A percentile compares a stretch with the other conserved stretches of the same genome.
Conservation (phyloP, 2,888 invertebrate genomes). For the Morpho deidamia region DNA sequence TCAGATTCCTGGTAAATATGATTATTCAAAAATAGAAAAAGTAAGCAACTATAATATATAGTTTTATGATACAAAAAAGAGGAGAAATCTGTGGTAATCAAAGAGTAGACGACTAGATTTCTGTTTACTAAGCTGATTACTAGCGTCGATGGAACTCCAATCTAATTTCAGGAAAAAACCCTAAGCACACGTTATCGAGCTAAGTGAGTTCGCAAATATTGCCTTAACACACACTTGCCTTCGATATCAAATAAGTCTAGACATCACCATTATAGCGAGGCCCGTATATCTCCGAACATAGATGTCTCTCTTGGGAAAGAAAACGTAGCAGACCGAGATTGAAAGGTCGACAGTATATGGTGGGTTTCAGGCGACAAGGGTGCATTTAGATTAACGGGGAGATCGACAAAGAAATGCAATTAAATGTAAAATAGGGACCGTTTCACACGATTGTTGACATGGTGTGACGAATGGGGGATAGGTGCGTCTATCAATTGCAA, state of each 20-base stretch:
- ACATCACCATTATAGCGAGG: conserved; percentile 38
- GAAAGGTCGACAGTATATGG: conserved; percentile 36
- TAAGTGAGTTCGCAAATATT: conserved; percentile 66
- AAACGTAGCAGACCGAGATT: conserved; percentile 14
- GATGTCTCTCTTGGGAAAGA: background rate
- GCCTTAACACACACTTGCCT: conserved; percentile 57
- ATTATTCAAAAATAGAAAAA: no score
- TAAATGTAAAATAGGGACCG: conserved; percentile 76
- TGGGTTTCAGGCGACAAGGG: conserved; percentile 52
- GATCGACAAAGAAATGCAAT: conserved; percentile 77
- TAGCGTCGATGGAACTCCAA: conserved; percentile 30
- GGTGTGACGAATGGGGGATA: conserved; percentile 64
- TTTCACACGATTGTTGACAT: conserved; percentile 72
- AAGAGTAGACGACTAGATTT: no score
- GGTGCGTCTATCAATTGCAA: conserved; percentile 44
- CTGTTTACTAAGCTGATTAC: conserved; percentile 18
- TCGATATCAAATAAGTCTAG: conserved; percentile 65
- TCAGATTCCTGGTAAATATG: no score
- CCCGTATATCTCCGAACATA: conserved; percentile 19
- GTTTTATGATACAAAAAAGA: no score
- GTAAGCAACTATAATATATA: no score
- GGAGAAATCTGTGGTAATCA: no score
- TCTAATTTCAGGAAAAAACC: conserved; percentile 38
- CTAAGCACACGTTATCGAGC: conserved; percentile 49
- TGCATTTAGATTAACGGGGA: conserved; percentile 71